Evolutionary conservation across 2,797 vertebrate species (phyloP).

Genomic region (Myotis myotis): DNA sequence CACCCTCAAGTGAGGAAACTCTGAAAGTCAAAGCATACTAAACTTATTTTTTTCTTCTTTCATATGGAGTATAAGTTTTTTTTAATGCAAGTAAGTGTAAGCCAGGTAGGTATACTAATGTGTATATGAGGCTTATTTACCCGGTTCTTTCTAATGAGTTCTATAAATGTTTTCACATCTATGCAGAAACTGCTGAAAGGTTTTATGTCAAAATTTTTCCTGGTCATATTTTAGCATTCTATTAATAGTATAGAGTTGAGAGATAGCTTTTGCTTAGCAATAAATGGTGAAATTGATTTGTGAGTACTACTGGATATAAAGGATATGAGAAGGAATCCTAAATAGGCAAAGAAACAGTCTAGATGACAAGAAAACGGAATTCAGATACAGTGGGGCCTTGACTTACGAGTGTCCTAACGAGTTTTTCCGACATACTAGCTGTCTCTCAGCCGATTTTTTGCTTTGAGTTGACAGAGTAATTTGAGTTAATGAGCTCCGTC

Average conservation of each 20-base stretch:
- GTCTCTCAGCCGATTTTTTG: no score
- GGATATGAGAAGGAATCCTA: not conserved
- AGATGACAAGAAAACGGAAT: not conserved
- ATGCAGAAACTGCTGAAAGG: not conserved
- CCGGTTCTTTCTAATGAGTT: not conserved
- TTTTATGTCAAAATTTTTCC: constrained; percentile 44
- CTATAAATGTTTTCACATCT: not conserved
- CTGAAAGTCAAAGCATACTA: not conserved
- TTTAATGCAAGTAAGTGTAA: not conserved
- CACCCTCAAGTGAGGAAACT: not conserved
- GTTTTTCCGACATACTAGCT: no score
- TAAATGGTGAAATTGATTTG: constrained; percentile 2
- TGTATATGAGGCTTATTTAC: not conserved
- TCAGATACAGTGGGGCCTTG: not conserved
- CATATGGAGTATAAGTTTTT: not conserved
- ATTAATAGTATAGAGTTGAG: not conserved
- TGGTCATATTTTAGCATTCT: not conserved
- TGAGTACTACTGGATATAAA: not conserved
- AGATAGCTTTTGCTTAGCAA: not conserved
- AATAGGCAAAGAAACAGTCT: not conserved
- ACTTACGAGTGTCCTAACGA: no score
- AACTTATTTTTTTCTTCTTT: not conserved
- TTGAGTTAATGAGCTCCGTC: no score
- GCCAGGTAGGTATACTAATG: not conserved
- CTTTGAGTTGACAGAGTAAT: no score